Evolutionary conservation across 2,797 vertebrate genomes (phyloP).

Genomic region (Bryconaethiops microstoma): DNA sequence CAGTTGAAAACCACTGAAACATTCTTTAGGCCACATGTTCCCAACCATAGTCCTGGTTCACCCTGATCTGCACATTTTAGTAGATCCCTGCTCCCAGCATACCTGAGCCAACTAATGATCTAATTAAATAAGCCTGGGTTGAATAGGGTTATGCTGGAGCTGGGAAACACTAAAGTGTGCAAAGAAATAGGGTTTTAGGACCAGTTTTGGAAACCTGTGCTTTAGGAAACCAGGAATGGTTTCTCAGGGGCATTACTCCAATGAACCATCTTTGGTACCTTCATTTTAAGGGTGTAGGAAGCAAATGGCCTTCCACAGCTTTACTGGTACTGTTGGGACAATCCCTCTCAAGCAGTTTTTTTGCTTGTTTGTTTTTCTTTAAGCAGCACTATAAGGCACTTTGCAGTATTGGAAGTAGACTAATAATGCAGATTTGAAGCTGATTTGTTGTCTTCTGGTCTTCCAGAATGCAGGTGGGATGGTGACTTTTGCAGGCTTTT

Average conservation of each 20-base stretch:
- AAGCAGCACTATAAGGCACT: slow-evolving; percentile 81
- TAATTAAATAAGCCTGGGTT: neutral
- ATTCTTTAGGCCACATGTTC: too few species aligned
- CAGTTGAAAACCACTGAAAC: neutral
- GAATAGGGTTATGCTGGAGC: neutral
- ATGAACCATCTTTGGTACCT: neutral
- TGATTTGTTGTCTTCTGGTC: slow-evolving; percentile 55
- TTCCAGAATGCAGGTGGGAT: slow-evolving; percentile 51
- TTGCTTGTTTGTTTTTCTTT: slow-evolving; percentile 56
- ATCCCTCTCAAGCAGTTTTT: slow-evolving; percentile 61
- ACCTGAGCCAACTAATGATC: neutral
- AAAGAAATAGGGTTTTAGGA: neutral
- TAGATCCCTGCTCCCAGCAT: neutral
- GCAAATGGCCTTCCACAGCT: slow-evolving; percentile 62
- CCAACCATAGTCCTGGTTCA: too few species aligned
- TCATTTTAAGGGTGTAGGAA: slow-evolving; percentile 6
- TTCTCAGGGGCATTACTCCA: neutral
- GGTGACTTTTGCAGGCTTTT: slow-evolving; percentile 57
- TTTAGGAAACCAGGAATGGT: neutral
- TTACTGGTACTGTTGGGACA: slow-evolving; percentile 53
- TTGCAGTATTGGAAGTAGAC: slow-evolving; percentile 65
- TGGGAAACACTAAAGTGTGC: neutral
- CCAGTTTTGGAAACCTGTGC: neutral
- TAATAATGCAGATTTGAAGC: slow-evolving; percentile 52
- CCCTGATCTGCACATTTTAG: neutral